Evolutionary conservation across 2,888 invertebrate genomes (phyloP), one percentile per base, ranked within the genome.

Genomic region (Hybos culiciformis): DNA sequence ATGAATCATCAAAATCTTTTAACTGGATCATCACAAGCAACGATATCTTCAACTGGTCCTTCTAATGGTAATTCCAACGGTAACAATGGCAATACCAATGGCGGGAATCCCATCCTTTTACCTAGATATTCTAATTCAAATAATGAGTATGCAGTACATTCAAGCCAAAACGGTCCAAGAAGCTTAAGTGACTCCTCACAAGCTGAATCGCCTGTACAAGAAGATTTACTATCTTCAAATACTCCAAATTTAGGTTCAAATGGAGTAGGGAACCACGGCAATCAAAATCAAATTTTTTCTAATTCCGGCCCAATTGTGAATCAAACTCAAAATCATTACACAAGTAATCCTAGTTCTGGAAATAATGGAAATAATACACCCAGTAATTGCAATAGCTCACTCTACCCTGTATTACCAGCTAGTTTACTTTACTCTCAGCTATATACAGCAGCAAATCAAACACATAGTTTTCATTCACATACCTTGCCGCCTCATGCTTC

Each of bases 121-220:
- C 80, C 80, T 5, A 72, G 81, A 6, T 81, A 81, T 61, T 73
- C 77, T 48, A 63, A 66, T 43, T 63, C 71, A 48, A 65, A 72
- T 56, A 75, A 81, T 62, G 75, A 84, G 59, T 79, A 83, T 67
- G 61, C 60, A 43, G 63, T 67, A 9, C 67, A 67, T 51, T 61
- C 66, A 26, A 70, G 77, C 52, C 69, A 78, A 50, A 71, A 73
- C 17, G 78, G 80, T 3, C 84, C 86, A 1, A 70, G 86, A 33
- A 85, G 85, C 12, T 66, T 86, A 21, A 84, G 84, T 53, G 86
- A 85, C 61, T 85, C 84, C 31, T 85, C 84, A 26, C 80, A 84
- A 48, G 83, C 84, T 4, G 84, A 85, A 58, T 83, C 83, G 29
- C 84, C 84, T 2, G 83, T 84, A 14, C 84, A 85, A 67, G 83